Conservation (phyloP, 2,797 vertebrate genomes). For the Tadarida brasiliensis region DNA sequence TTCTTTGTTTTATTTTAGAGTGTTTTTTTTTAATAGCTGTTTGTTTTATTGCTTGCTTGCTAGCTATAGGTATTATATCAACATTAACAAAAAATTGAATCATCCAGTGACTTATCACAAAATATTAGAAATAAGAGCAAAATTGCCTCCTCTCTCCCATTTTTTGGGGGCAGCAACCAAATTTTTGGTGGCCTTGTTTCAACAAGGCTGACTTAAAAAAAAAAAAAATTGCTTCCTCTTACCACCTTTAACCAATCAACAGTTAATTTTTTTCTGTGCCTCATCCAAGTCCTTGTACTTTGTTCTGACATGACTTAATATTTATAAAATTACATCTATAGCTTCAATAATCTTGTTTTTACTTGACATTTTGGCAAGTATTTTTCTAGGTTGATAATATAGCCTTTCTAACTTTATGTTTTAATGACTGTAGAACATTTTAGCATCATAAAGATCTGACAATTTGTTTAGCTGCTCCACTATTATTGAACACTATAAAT, state of each 20-base stretch:
- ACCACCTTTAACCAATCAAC: background rate
- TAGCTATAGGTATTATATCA: background rate
- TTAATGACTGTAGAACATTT: constrained; percentile 37
- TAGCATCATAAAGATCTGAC: background rate
- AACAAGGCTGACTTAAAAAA: no score
- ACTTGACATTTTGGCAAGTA: background rate
- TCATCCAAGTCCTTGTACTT: background rate
- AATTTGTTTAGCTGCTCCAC: background rate
- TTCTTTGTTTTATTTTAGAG: background rate
- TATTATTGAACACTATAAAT: background rate
- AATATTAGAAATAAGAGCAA: constrained; percentile 29
- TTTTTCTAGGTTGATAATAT: constrained; percentile 13
- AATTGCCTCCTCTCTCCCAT: background rate
- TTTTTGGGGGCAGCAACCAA: no score
- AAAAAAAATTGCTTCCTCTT: background rate
- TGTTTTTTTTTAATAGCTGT: background rate
- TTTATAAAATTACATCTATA: background rate
- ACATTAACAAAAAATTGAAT: background rate
- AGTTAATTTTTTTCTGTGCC: constrained; percentile 21
- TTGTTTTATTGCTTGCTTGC: constrained; percentile 15
- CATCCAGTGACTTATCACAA: background rate
- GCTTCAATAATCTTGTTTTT: constrained; percentile 31
- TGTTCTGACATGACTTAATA: background rate
- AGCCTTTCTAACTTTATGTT: background rate
- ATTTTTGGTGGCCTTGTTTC: no score